Evolutionary conservation across 2,888 invertebrate species (phyloP), one percentile per base, ranked within the genome.

Genomic region (Metacarcinus magister): DNA sequence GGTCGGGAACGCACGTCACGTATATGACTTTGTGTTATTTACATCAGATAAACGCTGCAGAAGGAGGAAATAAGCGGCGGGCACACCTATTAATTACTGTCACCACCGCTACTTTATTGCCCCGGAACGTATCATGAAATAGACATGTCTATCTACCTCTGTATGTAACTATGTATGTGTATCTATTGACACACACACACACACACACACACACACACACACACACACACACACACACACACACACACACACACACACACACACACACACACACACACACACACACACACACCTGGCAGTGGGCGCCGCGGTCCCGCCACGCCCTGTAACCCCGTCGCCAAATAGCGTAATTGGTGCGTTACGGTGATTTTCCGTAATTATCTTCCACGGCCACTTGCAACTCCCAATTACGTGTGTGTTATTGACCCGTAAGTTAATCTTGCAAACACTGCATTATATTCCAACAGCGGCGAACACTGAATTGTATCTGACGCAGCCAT

Each of bases 251-350:
- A 75, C 75, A 75, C 75, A 75, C 75, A 75, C 75, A 75, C 75
- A 75, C 75, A 75, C 75, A 75, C 75, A 75, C 75, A 75, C 75
- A 75, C 75, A 75, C 75, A 75, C 75, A 75, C 75, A 75, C 75
- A 75, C 75, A 75, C 75, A 75, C 75, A 75, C 75, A 75, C 75
- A 75, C 75, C 75, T 75, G 75, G 75, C 75, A 75, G 23, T 75
- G 75, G 23, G 28, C 28, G 23, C 28, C n/a, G 28, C 75, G n/a
- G 8, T n/a, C 67, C 5, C 19, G 67, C 67, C 67, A 19, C 67
- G 8, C 75, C 75, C 75, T 75, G 75, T 5, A 23, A 4, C 75
- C 75, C 28, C 7, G 5, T 75, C 23, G 75, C 75, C n/a, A n/a
- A 75, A 75, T n/a, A 75, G 75, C 28, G 75, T 75, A 75, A 75